A percentile compares a stretch with the other conserved stretches of the same genome.
Conservation (phyloP, 2,797 vertebrate species). For the Heteromormyrus szaboi region DNA sequence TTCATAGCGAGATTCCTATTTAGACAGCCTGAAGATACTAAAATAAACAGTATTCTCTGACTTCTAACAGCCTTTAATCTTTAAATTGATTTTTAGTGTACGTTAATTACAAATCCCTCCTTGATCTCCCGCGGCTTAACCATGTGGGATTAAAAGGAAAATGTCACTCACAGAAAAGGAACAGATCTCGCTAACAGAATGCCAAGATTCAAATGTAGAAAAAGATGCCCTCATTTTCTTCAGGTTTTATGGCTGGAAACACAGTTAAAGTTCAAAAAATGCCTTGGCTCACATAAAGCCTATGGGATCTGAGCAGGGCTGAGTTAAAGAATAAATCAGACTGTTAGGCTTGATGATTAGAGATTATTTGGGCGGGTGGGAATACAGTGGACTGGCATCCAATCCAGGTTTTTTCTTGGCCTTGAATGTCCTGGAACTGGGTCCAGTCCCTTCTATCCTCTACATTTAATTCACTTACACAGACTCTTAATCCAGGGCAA, state of each 20-base stretch:
- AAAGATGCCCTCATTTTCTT: background rate
- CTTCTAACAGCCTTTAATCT: background rate
- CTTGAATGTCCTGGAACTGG: background rate
- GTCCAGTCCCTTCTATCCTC: background rate
- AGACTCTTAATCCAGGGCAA: background rate
- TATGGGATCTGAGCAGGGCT: background rate
- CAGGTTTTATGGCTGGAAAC: background rate
- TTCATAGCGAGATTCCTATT: background rate
- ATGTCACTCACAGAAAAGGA: background rate
- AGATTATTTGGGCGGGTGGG: background rate
- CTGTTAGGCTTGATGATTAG: background rate
- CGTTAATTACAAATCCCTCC: background rate
- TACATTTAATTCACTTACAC: background rate
- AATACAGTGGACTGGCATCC: background rate
- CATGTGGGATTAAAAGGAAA: background rate
- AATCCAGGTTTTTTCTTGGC: background rate
- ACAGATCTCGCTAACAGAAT: background rate
- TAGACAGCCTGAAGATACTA: background rate
- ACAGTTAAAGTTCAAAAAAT: background rate
- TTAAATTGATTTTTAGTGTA: background rate
- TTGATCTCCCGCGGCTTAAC: background rate
- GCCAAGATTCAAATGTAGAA: background rate
- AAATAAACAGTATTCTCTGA: background rate
- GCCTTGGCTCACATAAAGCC: background rate
- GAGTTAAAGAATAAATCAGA: background rate